Conservation (phyloP, 2,113 vertebrate species). For the Mixornis gularis region DNA sequence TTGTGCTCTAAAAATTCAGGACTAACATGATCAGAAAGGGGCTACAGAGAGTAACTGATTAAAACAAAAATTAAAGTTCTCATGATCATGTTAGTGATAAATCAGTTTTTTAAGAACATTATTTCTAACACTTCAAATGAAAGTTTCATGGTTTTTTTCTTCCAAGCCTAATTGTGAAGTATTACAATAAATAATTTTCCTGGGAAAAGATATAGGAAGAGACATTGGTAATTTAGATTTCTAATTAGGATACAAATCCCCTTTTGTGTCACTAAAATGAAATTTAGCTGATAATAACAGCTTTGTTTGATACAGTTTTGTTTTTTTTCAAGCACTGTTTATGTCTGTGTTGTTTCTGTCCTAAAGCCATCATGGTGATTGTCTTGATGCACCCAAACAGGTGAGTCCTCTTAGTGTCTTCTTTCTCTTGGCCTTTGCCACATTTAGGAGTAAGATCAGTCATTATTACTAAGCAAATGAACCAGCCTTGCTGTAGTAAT, state of each 20-base stretch:
- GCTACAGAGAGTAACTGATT: accelerated
- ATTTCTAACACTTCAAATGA: background rate
- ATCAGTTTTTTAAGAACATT: background rate
- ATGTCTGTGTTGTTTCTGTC: background rate
- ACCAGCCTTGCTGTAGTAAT: background rate
- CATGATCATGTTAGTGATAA: background rate
- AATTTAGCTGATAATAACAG: background rate
- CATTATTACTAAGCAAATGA: background rate
- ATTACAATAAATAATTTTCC: background rate
- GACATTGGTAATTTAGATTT: background rate
- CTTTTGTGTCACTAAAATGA: accelerated
- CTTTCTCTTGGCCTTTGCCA: background rate
- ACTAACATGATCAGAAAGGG: background rate
- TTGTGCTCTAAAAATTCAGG: background rate
- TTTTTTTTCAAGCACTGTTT: background rate
- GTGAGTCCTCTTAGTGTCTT: background rate
- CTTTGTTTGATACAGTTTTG: background rate
- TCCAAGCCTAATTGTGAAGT: background rate
- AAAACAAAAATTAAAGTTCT: background rate
- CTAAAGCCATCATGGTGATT: background rate
- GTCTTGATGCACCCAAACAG: background rate
- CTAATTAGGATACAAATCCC: background rate
- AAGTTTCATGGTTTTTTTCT: background rate
- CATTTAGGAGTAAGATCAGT: background rate
- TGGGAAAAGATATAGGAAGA: background rate